phyloP scores from a whole-genome alignment of 1,140 invertebrate species.

The Drosophila elegans region DNA sequence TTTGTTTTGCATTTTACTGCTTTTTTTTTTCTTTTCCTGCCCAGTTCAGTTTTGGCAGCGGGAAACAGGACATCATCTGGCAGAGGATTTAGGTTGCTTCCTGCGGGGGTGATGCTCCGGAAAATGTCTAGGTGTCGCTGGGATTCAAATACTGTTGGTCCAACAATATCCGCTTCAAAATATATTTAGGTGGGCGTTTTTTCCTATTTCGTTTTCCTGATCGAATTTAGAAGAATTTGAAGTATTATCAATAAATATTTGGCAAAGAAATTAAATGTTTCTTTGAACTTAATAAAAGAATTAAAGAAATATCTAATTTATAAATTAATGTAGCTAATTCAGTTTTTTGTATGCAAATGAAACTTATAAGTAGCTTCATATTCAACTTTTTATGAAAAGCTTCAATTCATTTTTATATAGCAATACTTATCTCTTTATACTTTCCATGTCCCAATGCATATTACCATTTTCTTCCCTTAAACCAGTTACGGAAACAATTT shows the following conservation, averaged over 20 bases:
- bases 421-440: not conserved
- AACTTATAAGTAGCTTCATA: not conserved
- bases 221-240: conserved; percentile 1
- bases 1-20: conserved; percentile 61
- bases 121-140: conserved; percentile 35
- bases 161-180: conserved; percentile 14
- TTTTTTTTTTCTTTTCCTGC: not conserved
- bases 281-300: too few species aligned
- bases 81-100: conserved; percentile 29
- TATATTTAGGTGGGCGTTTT: conserved; percentile 8
- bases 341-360: too few species aligned
- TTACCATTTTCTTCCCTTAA: not conserved
- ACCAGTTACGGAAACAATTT: conserved; percentile 33
- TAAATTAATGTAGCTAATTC: too few species aligned
- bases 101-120: conserved; percentile 4
- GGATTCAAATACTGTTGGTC: conserved; percentile 46
- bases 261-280: too few species aligned
- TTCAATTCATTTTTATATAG: not conserved
- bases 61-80: conserved; percentile 32
- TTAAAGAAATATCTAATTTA: too few species aligned
- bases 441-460: not conserved
- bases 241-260: conserved; percentile 3
- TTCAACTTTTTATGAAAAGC: not conserved
- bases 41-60: conserved; percentile 1
- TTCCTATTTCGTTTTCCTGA: not conserved